Evolutionary conservation across 2,888 invertebrate genomes (phyloP), one percentile per base, ranked within the genome.

Genomic region (Nineta flava): DNA sequence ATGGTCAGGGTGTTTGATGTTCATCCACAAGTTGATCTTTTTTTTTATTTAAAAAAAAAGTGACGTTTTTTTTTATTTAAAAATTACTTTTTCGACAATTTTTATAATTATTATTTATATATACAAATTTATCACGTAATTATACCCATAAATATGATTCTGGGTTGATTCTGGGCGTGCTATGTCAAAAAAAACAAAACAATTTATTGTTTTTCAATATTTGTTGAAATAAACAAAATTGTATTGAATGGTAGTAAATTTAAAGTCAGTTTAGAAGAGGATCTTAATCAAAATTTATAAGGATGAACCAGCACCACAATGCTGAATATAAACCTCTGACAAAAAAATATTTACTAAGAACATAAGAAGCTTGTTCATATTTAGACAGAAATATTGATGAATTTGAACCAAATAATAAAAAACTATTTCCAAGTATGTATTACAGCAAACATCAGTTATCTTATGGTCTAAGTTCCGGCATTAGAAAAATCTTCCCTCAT

Each of bases 161-260:
- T 26, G 26, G 26, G 7, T 26, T 26, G 26, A 26, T 38, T 38
- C 38, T n/a, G 7, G 7, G 38, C 38, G 38, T 38, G 15, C 38
- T 38, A 15, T 38, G 38, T 38, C 13, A 38, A 38, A 38, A 38
- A 38, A 13, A 38, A 38, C n/a, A 38, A 38, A 10, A 35, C 3
- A 35, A 4, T 38, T 38, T 38, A 12, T 44, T 43, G 15, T 44
- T 19, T 44, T 44, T 44, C 26, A 26, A 26, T 26, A 13, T 26
- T 44, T 19, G 9, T 44, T 44, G 26, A 26, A 26, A 26, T 26
- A 44, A 44, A 44, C 26, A 44, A 42, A 43, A 26, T 10, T n/a
- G n/a, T 44, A 19, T 44, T 19, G 17, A 44, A 44, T 19, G 44
- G 12, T 26, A 19, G 26, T 44, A 44, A 44, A 44, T 44, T 44